Conservation (phyloP, 2,888 invertebrate genomes). For the Lathronympha strigana region DNA sequence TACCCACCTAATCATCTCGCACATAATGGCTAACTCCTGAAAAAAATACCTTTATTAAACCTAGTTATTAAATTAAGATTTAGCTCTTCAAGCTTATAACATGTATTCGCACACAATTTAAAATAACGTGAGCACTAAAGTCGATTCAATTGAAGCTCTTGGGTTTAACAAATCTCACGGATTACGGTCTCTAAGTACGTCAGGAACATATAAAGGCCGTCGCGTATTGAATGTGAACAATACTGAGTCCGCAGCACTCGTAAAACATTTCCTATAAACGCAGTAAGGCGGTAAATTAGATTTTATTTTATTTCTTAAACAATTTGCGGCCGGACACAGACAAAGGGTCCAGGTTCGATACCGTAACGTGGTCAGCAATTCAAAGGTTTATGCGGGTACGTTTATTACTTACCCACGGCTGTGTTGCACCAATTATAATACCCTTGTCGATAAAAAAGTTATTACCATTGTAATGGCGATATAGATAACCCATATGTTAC, state of each 20-base stretch:
- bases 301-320: constrained; percentile 83
- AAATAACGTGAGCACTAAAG: not conserved
- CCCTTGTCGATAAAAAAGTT: constrained; percentile 43
- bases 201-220: constrained; percentile 63
- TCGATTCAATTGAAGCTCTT: constrained; percentile 24
- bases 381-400: constrained; percentile 82
- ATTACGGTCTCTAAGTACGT: constrained; percentile 59
- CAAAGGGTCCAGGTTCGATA: constrained; percentile 79
- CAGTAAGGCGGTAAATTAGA: constrained; percentile 81
- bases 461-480: not conserved
- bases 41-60: not conserved
- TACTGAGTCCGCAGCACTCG: constrained; percentile 70
- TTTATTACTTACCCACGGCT: constrained; percentile 77
- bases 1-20: no score
- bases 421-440: constrained; percentile 52
- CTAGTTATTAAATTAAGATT: not conserved
- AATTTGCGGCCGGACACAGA: constrained; percentile 78
- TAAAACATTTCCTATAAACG: constrained; percentile 78
- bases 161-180: constrained; percentile 45
- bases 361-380: constrained; percentile 77
- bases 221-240: constrained; percentile 72
- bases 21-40: no score
- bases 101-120: not conserved
- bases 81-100: not conserved
- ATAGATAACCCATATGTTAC: no score